Evolutionary conservation across 2,888 invertebrate genomes (phyloP).

Genomic region (Oligia fasciuncula): DNA sequence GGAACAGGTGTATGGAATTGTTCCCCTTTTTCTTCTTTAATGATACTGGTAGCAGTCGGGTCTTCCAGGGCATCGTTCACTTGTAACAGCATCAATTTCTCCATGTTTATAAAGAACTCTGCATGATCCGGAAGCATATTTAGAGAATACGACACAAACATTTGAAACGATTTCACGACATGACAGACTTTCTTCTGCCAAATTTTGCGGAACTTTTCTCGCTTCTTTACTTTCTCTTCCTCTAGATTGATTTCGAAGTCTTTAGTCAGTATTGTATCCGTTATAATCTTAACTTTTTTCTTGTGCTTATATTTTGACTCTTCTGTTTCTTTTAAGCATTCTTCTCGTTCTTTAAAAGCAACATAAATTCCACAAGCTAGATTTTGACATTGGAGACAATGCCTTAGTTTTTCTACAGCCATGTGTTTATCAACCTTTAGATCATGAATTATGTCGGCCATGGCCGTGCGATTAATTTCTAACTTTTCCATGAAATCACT

Average conservation of each 20-base stretch:
- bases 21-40: conserved; percentile 74
- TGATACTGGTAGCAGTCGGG: conserved; percentile 78
- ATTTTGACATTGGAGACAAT: conserved; percentile 80
- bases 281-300: conserved; percentile 75
- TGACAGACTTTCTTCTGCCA: conserved; percentile 84
- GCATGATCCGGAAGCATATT: conserved; percentile 82
- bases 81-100: conserved; percentile 84
- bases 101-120: conserved; percentile 85
- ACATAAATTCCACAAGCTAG: conserved; percentile 86
- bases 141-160: conserved; percentile 82
- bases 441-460: conserved; percentile 76
- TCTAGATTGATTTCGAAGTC: conserved; percentile 77
- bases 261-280: conserved; percentile 73
- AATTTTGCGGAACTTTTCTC: conserved; percentile 72
- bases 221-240: conserved; percentile 75
- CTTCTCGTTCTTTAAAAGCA: conserved; percentile 84
- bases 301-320: conserved; percentile 73
- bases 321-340: conserved; percentile 76
- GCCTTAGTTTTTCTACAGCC: conserved; percentile 80
- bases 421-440: conserved; percentile 82
- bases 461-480: conserved; percentile 66
- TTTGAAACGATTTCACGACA: conserved; percentile 84
- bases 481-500: conserved; percentile 73
- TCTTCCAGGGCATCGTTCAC: conserved; percentile 77
- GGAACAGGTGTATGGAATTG: conserved; percentile 74